phyloP scores from a whole-genome alignment of 2,888 invertebrate genomes.

The Eucera pruinosa region DNA sequence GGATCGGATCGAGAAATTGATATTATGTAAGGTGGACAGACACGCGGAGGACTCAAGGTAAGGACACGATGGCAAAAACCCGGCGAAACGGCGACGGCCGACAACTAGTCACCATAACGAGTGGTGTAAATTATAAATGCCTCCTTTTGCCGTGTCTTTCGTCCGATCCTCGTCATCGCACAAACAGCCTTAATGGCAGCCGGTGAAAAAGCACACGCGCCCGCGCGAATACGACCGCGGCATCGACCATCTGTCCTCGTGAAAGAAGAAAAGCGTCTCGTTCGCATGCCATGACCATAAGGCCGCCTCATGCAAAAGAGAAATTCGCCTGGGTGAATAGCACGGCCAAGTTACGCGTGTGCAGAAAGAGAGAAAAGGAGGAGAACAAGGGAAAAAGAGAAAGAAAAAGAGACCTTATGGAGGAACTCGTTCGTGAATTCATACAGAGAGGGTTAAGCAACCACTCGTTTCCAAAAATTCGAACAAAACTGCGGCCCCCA shows the following conservation, averaged over 20 bases:
- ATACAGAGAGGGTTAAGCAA: conserved; percentile 28
- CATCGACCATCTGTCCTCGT: conserved; percentile 67
- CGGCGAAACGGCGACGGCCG: conserved; percentile 2
- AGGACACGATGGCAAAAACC: conserved; percentile 19
- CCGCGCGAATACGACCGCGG: conserved; percentile 25
- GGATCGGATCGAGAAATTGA: conserved; percentile 20
- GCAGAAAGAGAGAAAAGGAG: not conserved
- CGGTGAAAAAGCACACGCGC: conserved; percentile 61
- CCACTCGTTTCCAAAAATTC: conserved; percentile 50
- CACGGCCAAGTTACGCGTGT: conserved; percentile 23
- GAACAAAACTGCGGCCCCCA: conserved; percentile 32
- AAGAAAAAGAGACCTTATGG: conserved; percentile 20
- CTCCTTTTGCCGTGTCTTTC: conserved; percentile 50
- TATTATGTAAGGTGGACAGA: conserved; percentile 46
- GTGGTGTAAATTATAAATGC: conserved; percentile 61
- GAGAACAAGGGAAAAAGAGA: too few relatives aligned
- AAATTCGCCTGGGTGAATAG: conserved; percentile 56
- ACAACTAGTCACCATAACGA: conserved; percentile 48
- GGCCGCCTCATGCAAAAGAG: conserved; percentile 60
- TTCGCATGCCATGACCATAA: conserved; percentile 65
- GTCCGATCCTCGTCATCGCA: conserved; percentile 56
- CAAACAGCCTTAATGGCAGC: conserved; percentile 60
- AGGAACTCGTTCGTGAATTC: conserved; percentile 41
- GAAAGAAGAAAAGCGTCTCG: conserved; percentile 66
- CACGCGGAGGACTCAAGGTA: not conserved